Evolutionary conservation across 2,113 vertebrate species (phyloP).

Genomic region (Mastomys coucha): DNA sequence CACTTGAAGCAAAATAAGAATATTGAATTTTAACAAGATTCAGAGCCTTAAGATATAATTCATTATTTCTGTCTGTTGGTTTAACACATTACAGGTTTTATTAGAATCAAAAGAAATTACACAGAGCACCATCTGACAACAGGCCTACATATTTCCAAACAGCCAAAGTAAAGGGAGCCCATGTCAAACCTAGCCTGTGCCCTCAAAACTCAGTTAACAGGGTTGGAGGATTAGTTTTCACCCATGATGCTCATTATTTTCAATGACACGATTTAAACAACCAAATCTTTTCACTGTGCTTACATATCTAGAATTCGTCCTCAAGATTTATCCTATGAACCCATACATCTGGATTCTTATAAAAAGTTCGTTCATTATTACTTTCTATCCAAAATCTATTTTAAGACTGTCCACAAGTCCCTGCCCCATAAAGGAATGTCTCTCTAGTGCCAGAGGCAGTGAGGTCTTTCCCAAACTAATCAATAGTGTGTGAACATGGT

Average conservation of each 20-base stretch:
- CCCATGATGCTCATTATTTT: neutral
- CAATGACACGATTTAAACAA: constrained; percentile 2
- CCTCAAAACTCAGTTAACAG: neutral
- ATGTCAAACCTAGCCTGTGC: neutral
- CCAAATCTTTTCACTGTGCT: neutral
- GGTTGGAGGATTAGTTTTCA: constrained; percentile 9
- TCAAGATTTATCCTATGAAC: neutral
- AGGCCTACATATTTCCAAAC: neutral
- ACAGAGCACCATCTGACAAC: neutral
- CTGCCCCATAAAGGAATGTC: neutral
- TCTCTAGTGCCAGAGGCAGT: neutral
- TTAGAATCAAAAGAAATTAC: constrained; percentile 3
- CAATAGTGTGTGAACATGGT: neutral
- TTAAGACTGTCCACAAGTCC: constrained; percentile 30
- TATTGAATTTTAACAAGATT: constrained; percentile 1
- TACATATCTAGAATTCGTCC: constrained; percentile 35
- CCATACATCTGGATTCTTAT: neutral
- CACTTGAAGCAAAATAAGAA: constrained; percentile 13
- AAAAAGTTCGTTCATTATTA: neutral
- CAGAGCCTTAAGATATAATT: constrained; percentile 32
- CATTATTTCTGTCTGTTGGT: neutral
- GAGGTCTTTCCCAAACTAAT: neutral
- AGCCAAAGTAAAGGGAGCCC: neutral
- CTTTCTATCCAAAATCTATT: neutral
- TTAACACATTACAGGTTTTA: constrained; percentile 41